Evolutionary conservation across 2,113 vertebrate genomes (phyloP), one percentile per base, ranked within the genome.

Genomic region (Dicrurus megarhynchus): DNA sequence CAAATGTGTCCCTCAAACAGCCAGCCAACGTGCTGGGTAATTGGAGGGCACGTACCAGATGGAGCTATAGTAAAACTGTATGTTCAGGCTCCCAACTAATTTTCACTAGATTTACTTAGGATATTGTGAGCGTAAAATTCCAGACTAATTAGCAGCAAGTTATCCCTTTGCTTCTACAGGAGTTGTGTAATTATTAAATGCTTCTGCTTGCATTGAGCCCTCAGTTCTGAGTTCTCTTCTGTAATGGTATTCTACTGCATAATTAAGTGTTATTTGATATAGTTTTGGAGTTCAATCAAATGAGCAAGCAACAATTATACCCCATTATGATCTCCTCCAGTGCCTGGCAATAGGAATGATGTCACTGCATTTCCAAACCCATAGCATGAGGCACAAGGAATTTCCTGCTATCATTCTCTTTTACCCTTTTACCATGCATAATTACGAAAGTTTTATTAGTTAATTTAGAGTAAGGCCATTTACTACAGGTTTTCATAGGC

Each of bases 181-280:
- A 97, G 94, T 90, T 97, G 96, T 97, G 92, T 98, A 95, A 98
- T 97, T 92, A 97, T 97, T 97, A 97, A 98, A 97, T 96, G 95
- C 94, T 96, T 97, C 97, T 97, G 95, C 97, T 98, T 98, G 95
- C 93, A 70, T 81, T 88, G 94, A 97, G 92, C 93, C 95, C 90
- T 97, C 95, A 94, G 95, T 95, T 94, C 95, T 37, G 68, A 96
- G 92, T 94, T 97, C 94, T 95, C 89, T 80, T 75, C 96, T 74
- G 74, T 97, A 97, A 97, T 95, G 85, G 93, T 89, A 96, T 97
- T 97, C 96, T 96, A 75, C 97, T 95, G 92, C 96, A 98, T 98
- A 97, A 98, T 98, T 98, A 98, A 98, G 95, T 98, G 97, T 95
- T 97, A 97, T 98, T 98, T 98, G 97, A 98, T 98, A 97, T 96